Percentiles rank a stretch among this genome's conserved stretches.
phyloP scores from a whole-genome alignment of 2,797 vertebrate genomes.

The Ctenopoma multispine region DNA sequence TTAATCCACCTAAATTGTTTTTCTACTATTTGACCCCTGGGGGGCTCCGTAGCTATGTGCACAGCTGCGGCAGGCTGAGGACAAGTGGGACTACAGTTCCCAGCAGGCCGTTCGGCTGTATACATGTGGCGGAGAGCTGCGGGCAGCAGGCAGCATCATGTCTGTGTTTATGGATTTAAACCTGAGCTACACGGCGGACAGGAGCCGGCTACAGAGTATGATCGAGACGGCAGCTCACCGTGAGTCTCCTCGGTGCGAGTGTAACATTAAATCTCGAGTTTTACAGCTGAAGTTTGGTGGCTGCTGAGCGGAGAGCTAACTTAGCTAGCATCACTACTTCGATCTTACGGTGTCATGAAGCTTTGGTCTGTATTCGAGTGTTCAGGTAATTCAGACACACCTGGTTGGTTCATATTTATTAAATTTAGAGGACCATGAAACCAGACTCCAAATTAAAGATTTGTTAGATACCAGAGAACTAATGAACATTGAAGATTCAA shows the following conservation, averaged over 20 bases:
- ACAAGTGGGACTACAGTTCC: conserved; percentile 41
- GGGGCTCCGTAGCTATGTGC: too few species aligned
- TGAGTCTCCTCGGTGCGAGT: conserved; percentile 61
- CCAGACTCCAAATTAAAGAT: too few species aligned
- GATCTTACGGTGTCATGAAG: too few species aligned
- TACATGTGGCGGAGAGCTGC: neutral
- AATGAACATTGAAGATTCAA: too few species aligned
- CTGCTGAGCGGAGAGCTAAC: neutral
- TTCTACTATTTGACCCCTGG: too few species aligned
- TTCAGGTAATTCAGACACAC: neutral
- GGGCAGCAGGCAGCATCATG: conserved; percentile 57
- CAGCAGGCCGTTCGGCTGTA: conserved; percentile 32
- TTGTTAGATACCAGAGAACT: too few species aligned
- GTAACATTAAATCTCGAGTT: rapidly evolving
- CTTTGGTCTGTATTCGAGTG: too few species aligned
- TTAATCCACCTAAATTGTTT: too few species aligned
- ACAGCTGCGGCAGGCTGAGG: too few species aligned
- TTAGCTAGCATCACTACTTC: neutral
- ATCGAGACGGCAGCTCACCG: conserved; percentile 83
- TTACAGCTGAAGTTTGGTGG: rapidly evolving
- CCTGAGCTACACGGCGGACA: conserved; percentile 63
- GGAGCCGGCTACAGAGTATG: conserved; percentile 54
- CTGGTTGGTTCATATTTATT: too few species aligned
- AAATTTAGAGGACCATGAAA: too few species aligned
- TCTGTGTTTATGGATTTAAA: conserved; percentile 84